A percentile compares a stretch with the other conserved stretches of the same genome.
phyloP scores from a whole-genome alignment of 2,113 vertebrate genomes.

The Saimiri boliviensis region DNA sequence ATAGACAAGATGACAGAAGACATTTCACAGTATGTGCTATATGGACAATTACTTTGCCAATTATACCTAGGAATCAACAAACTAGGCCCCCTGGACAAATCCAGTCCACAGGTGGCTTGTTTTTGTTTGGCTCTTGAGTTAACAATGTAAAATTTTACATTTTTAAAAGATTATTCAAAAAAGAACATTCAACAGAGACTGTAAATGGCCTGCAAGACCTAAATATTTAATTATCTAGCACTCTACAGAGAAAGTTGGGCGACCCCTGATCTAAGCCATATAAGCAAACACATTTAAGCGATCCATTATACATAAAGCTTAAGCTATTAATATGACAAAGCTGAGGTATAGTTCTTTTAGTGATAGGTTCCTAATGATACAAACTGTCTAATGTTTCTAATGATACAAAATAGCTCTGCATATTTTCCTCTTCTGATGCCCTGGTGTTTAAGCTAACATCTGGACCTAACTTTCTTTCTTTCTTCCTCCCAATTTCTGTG shows the following conservation, averaged over 20 bases:
- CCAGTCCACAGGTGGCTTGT: neutral
- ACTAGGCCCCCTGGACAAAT: slow-evolving; percentile 5
- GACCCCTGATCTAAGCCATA: neutral
- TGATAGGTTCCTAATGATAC: slow-evolving; percentile 3
- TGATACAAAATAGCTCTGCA: neutral
- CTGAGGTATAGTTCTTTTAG: slow-evolving; percentile 2
- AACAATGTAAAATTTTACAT: neutral
- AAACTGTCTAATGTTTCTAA: slow-evolving; percentile 31
- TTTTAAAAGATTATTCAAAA: slow-evolving; percentile 5
- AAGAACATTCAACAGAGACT: slow-evolving; percentile 25
- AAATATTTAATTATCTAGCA: slow-evolving; percentile 15
- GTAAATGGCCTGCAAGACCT: neutral
- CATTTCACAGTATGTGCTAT: neutral
- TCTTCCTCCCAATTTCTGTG: neutral
- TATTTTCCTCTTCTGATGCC: neutral
- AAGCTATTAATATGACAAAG: slow-evolving; percentile 46
- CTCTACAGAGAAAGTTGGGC: neutral
- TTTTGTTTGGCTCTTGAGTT: slow-evolving; percentile 20
- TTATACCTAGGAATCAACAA: slow-evolving; percentile 12
- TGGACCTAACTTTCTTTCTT: neutral
- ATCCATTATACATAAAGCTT: slow-evolving; percentile 12
- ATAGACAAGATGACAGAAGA: slow-evolving; percentile 24
- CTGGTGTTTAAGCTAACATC: neutral
- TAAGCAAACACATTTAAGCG: slow-evolving; percentile 13
- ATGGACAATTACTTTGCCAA: slow-evolving; percentile 39